Percentiles rank a stretch among this genome's conserved stretches.
Evolutionary conservation across 2,797 vertebrate species (phyloP).

Genomic region (Ctenosaura bakeri): DNA sequence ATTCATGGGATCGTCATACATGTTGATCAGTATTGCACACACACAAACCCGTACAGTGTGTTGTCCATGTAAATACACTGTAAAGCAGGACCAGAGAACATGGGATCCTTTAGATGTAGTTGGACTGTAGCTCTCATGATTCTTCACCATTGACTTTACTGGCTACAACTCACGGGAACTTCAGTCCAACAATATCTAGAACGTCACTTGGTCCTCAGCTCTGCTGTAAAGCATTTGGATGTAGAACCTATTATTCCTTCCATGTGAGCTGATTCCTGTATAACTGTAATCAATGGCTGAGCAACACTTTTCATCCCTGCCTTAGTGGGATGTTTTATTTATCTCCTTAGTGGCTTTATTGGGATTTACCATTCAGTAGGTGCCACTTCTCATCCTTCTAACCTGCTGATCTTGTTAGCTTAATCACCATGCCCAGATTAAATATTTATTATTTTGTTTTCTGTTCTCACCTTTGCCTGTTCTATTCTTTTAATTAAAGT

Average conservation of each 20-base stretch:
- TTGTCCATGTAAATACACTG: background rate
- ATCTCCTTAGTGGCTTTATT: constrained; percentile 39
- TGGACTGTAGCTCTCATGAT: background rate
- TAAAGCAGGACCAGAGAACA: too few relatives aligned
- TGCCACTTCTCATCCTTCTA: constrained; percentile 24
- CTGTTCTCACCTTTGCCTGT: constrained; percentile 24
- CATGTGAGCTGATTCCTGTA: background rate
- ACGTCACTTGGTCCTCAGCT: background rate
- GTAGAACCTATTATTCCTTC: background rate
- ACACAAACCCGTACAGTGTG: background rate
- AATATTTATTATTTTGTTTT: constrained; percentile 46
- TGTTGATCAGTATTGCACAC: background rate
- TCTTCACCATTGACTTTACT: background rate
- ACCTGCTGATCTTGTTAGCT: constrained; percentile 24
- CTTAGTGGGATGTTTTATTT: constrained; percentile 42
- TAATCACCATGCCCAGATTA: constrained; percentile 37
- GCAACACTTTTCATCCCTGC: background rate
- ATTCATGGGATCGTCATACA: background rate
- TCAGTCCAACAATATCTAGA: background rate
- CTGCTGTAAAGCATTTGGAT: background rate
- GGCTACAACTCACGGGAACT: background rate
- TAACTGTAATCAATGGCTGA: background rate
- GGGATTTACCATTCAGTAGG: constrained; percentile 27
- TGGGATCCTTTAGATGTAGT: background rate
- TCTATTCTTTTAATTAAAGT: constrained; percentile 62